phyloP scores from a whole-genome alignment of 2,113 vertebrate genomes.

The Origma solitaria region DNA sequence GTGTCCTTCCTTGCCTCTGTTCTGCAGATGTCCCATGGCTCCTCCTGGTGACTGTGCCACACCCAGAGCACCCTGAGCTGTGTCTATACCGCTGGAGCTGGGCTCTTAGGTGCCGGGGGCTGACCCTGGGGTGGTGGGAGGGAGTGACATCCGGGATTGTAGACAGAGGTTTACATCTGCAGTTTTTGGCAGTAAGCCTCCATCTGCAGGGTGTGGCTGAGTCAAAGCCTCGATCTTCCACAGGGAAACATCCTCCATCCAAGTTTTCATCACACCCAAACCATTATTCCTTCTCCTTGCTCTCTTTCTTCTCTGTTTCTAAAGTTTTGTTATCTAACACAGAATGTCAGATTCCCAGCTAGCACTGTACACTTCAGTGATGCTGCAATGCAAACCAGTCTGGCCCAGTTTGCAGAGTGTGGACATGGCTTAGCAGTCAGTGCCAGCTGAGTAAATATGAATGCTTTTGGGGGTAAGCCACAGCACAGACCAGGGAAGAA shows the following conservation, averaged over 20 bases:
- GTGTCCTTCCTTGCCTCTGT: neutral
- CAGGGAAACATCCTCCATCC: neutral
- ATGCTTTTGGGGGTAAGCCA: neutral
- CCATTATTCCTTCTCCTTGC: neutral
- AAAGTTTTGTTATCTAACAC: neutral
- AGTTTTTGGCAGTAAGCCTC: neutral
- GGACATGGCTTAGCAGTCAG: neutral
- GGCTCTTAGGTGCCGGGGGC: neutral
- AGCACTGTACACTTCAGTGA: neutral
- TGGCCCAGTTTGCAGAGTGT: neutral
- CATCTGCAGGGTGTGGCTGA: neutral
- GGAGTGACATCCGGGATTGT: neutral
- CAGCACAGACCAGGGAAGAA: neutral
- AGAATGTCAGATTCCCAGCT: neutral
- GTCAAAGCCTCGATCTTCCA: neutral
- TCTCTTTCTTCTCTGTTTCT: neutral
- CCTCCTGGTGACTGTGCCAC: neutral
- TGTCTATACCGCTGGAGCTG: fast-evolving
- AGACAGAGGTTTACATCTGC: neutral
- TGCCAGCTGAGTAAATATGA: neutral
- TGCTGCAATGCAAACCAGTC: neutral
- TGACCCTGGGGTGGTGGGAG: neutral
- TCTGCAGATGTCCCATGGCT: neutral
- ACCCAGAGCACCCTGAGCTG: neutral
- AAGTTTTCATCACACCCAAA: neutral